Evolutionary conservation across 1,140 invertebrate species (phyloP).

Genomic region (Zaprionus taronus): DNA sequence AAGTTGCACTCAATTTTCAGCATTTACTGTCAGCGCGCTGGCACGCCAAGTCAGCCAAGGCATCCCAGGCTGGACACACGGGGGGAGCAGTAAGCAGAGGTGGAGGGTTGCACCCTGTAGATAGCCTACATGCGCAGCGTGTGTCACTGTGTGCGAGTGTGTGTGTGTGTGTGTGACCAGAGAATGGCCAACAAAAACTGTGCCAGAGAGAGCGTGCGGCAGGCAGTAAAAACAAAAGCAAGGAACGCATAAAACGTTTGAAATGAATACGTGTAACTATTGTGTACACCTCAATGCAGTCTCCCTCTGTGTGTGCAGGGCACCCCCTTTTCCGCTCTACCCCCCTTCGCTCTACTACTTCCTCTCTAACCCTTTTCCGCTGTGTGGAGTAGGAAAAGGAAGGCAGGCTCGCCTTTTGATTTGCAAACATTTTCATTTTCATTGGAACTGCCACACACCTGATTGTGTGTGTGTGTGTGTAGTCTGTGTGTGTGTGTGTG

Average conservation of each 20-base stretch:
- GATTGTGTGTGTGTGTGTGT: conserved; percentile 24
- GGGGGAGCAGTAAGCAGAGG: background rate
- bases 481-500: conserved; percentile 29
- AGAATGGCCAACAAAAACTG: conserved; percentile 56
- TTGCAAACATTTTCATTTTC: conserved; percentile 71
- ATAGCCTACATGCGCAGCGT: conserved; percentile 1
- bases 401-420: conserved; percentile 53
- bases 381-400: background rate
- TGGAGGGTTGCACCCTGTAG: background rate
- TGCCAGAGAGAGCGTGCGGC: conserved; percentile 62
- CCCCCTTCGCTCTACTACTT: background rate
- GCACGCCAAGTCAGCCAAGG: conserved; percentile 58
- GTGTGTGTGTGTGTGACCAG: conserved; percentile 14
- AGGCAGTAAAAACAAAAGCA: conserved; percentile 67
- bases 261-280: conserved; percentile 76
- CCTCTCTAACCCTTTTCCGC: background rate
- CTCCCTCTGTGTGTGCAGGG: too few species aligned
- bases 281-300: conserved; percentile 36
- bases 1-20: conserved; percentile 82
- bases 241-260: conserved; percentile 78
- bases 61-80: background rate
- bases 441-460: conserved; percentile 42
- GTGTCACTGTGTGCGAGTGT: background rate
- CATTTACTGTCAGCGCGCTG: conserved; percentile 76
- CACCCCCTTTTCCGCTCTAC: background rate